A percentile compares a stretch with the other conserved stretches of the same genome.
These are phyloP conservation scores for Prunella himalayana DNA, from an alignment of 2,113 vertebrate genomes.

Conservation along the genomic window DNA sequence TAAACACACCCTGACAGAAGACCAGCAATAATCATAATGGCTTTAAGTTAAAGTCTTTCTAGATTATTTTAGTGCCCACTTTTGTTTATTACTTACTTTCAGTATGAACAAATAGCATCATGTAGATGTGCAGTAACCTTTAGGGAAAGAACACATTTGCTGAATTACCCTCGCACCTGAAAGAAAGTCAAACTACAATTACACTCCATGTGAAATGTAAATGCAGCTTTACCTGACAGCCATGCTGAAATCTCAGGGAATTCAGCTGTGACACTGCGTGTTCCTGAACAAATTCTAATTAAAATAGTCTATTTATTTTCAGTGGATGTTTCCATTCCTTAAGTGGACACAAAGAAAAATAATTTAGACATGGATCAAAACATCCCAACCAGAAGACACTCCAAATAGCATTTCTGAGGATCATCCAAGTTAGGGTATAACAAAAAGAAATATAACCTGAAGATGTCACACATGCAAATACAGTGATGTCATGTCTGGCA, in stretches of 20 bases:
- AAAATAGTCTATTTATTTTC: neutral
- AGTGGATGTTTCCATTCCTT: neutral
- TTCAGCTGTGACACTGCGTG: neutral
- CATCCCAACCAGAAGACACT: neutral
- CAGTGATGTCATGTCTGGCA: slow-evolving; percentile 46
- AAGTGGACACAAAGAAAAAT: neutral
- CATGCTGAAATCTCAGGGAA: neutral
- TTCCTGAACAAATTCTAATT: neutral
- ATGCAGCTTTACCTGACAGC: neutral
- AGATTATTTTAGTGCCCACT: neutral
- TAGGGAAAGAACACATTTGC: neutral
- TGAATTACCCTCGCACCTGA: neutral
- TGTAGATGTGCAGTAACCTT: neutral
- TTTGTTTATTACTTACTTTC: neutral
- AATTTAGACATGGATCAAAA: neutral
- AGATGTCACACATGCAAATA: neutral
- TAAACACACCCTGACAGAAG: neutral
- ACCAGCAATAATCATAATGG: neutral
- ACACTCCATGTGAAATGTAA: neutral
- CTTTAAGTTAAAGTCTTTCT: neutral
- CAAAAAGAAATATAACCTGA: neutral
- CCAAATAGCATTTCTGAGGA: neutral
- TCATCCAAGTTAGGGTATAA: neutral
- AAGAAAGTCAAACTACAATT: neutral
- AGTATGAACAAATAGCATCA: neutral